Conservation (phyloP, 2,113 vertebrate genomes). For the Chaenocephalus aceratus region DNA sequence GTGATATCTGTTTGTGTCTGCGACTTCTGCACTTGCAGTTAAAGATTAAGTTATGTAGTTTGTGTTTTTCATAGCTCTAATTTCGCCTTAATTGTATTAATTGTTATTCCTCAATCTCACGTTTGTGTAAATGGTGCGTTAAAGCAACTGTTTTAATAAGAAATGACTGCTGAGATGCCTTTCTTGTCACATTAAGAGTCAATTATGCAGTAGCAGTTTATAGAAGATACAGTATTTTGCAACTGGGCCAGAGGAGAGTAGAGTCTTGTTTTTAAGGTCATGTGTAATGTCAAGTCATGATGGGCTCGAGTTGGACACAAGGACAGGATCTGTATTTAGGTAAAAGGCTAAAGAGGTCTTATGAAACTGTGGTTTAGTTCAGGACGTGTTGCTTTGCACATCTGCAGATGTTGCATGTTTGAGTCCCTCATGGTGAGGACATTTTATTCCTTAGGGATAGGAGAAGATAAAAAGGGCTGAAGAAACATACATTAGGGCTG, state of each 20-base stretch:
- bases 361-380: slow-evolving; percentile 75
- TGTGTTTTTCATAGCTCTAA: neutral
- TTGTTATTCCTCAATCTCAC: neutral
- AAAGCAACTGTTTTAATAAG: neutral
- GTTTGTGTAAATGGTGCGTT: neutral
- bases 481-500: neutral
- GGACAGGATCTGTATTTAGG: slow-evolving; percentile 63
- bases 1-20: neutral
- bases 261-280: slow-evolving; percentile 54
- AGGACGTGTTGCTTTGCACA: slow-evolving; percentile 38
- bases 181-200: slow-evolving; percentile 3
- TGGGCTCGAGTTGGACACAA: slow-evolving; percentile 45
- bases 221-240: slow-evolving; percentile 13
- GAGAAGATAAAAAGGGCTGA: neutral
- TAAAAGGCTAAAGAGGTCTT: slow-evolving; percentile 73
- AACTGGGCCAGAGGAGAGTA: slow-evolving; percentile 41
- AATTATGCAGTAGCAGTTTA: slow-evolving; percentile 4
- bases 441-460: slow-evolving; percentile 29
- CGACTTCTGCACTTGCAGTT: neutral
- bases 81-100: neutral
- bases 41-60: neutral
- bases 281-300: slow-evolving; percentile 5
- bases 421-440: slow-evolving; percentile 23
- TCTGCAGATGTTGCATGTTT: slow-evolving; percentile 68
- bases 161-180: neutral